Evolutionary conservation across 1,140 invertebrate genomes (phyloP).

Genomic region (Drosophila neocordata): DNA sequence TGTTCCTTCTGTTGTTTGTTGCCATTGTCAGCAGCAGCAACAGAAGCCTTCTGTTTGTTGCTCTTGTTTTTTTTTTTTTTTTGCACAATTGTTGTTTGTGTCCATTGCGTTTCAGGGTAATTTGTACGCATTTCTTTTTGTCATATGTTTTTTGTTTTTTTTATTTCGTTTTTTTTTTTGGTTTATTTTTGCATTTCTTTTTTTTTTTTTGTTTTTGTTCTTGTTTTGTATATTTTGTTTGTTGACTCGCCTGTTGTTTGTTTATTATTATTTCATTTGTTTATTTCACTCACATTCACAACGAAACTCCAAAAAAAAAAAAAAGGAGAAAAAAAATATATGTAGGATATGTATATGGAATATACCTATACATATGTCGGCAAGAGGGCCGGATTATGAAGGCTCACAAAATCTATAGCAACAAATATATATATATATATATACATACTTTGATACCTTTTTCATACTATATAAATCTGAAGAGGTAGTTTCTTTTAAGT

Average conservation of each 20-base stretch:
- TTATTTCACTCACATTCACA: conserved; percentile 52
- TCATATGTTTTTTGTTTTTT: conserved; percentile 33
- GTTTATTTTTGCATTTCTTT: background rate
- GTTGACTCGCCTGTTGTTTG: conserved; percentile 50
- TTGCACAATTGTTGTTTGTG: conserved; percentile 57
- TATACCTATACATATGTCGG: conserved; percentile 13
- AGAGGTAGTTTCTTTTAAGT: too few species aligned
- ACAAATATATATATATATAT: too few species aligned
- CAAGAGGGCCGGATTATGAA: conserved; percentile 22
- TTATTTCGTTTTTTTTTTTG: too few species aligned
- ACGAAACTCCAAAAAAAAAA: background rate
- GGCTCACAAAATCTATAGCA: background rate
- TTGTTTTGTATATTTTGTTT: conserved; percentile 42
- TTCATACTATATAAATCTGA: too few species aligned
- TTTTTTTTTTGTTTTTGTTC: conserved; percentile 41
- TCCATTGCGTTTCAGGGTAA: conserved; percentile 62
- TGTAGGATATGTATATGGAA: conserved; percentile 3
- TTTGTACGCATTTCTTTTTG: conserved; percentile 75
- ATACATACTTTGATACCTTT: too few species aligned
- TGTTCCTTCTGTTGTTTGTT: conserved; percentile 38
- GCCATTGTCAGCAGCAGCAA: conserved; percentile 56
- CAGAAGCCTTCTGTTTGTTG: conserved; percentile 19
- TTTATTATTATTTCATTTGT: conserved; percentile 69
- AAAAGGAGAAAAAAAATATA: background rate
- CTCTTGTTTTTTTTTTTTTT: conserved; percentile 19